Base-by-base conservation (phyloP, 2,888 invertebrate species). In the Andrena minutula region DNA sequence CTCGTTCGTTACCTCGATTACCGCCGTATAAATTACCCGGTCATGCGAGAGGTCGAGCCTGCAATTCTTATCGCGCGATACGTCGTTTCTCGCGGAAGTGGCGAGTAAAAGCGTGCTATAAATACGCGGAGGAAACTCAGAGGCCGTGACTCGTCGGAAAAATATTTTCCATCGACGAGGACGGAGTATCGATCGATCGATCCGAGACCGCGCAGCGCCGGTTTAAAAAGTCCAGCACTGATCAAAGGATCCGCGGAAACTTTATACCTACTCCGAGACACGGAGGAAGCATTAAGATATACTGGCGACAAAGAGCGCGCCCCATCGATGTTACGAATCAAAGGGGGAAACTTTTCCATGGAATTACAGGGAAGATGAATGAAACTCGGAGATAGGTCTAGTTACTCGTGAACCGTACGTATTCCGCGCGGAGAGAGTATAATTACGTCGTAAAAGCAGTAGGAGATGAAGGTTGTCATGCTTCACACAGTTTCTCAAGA, bases 1-100 rank as follows among this genome's bases (percentile, higher is more conserved):
- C 8, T n/a, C 61, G 35, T 75, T 71, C 49, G 32, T 75, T 82
- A 71, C n/a, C 61, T 58, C 66, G 75, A 82, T 75, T 75, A 82
- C 72, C 75, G 1, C 8, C 28, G 66, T 30, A 71, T 75, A 72
- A 71, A 82, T 82, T 82, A 75, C 2, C 26, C 26, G 41, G 30
- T 8, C 63, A 10, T 10, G 2, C 41, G 8, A 20, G 30, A 7
- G 28, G 26, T 20, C 66, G 20, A 10, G 10, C 23, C n/a, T 7
- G 61, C 47, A 63, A 35, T 68, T 71, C 71, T 82, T 72, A 82
- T 82, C 83, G 51, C 60, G 83, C 12, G 5, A 53, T 51, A 63
- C 65, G 82, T 75, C 75, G 35, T 56, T 56, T 12, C 16, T 49
- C 28, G 23, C 56, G 56, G 51, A 71, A 71, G 51, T 60, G 69